Evolutionary conservation across 2,888 invertebrate species (phyloP).

Genomic region (Gortyna flavago): DNA sequence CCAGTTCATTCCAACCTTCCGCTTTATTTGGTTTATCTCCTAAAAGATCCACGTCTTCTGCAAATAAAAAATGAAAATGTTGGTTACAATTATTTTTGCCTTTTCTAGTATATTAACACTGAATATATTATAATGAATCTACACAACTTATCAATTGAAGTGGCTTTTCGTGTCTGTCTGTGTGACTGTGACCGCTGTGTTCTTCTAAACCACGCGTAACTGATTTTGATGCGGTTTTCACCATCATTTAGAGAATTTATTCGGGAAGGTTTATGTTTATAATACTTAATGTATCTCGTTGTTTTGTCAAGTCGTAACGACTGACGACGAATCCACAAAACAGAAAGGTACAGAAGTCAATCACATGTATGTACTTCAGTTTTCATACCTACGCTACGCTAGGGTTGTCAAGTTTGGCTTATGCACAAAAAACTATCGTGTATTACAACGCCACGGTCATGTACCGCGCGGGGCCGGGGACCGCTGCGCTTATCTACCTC

Average conservation of each 20-base stretch:
- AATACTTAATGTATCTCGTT: neutral
- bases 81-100: neutral
- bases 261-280: neutral
- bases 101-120: neutral
- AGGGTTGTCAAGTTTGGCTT: no score
- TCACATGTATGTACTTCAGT: no score
- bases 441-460: no score
- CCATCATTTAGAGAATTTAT: no score
- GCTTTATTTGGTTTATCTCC: conserved; percentile 76
- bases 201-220: neutral
- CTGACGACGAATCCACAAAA: no score
- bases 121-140: neutral
- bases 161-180: neutral
- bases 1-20: conserved; percentile 93
- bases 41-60: conserved; percentile 82
- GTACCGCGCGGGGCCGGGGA: no score
- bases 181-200: neutral
- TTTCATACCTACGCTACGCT: no score
- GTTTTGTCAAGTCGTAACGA: neutral
- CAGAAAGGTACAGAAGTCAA: no score
- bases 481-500: no score
- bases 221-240: neutral
- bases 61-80: conserved; percentile 48
- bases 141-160: no score
- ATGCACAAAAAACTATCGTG: no score